Base-by-base conservation (phyloP, 2,113 vertebrate genomes). In the Albula glossodonta region DNA sequence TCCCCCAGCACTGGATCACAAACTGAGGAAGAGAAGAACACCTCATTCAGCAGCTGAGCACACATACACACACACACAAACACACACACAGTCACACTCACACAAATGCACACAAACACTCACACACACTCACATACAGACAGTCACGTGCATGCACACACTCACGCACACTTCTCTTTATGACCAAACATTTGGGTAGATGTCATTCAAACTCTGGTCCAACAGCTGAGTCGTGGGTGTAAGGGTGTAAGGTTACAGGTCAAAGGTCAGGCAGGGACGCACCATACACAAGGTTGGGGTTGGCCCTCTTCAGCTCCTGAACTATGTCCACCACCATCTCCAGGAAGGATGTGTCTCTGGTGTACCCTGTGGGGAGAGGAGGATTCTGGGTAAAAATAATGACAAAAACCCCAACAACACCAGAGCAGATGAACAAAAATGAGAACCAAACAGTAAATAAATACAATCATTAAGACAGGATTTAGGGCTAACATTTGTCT, bases 1-100 rank as follows among this genome's bases (percentile, higher is more conserved):
- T 99, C 98, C 1, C 98, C 98, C 88, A 99, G 97, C 90, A 99
- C 98, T 0, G 98, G 98, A 93, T 99, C 98, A 56, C 98, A 99
- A 5, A 99, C 98, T 99, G 95, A 0, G 93, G 95, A 1, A 10
- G 17, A 89, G 22, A 51, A 85, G 86, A 79, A 85, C 78, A 70
- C 5, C 22, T 10, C 70, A 74, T n/a, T 10, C 17, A 74, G 70
- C 22, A n/a, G 8, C 10, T 31, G 2, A 74, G 19, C 19, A n/a
- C 6, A 70, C 63, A 70, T 0, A 60, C 57, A 60, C 7, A 13
- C 57, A 60, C 7, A 13, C 17, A 50, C 10, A 51, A 4, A 5
- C 25, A 63, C 60, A 13, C 15, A 2, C 17, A 63, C 60, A 63
- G 15, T 19, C 17, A 66, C 2, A 12, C 53, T n/a, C n/a, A n/a